Conservation (phyloP, 2,888 invertebrate species). For the Andrena dorsata region DNA sequence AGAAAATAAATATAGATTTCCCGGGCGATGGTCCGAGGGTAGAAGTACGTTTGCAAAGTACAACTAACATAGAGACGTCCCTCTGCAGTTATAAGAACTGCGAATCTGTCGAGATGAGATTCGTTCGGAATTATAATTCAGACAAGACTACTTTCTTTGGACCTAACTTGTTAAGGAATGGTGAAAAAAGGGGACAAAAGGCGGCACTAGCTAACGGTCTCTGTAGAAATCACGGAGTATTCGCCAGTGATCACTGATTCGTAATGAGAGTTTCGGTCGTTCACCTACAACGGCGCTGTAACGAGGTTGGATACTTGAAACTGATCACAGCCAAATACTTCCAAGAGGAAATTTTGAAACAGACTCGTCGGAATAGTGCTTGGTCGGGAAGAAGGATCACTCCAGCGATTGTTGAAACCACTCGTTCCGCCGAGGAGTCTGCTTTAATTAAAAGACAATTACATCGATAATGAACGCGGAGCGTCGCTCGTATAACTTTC, state of each 20-base stretch:
- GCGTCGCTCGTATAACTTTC: slow-evolving; percentile 12
- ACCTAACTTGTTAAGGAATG: slow-evolving; percentile 16
- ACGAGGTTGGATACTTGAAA: slow-evolving; percentile 16
- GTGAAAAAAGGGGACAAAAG: neutral
- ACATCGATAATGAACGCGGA: slow-evolving; percentile 29
- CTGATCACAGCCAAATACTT: slow-evolving; percentile 21
- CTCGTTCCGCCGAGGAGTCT: slow-evolving; percentile 10
- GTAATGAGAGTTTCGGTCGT: slow-evolving; percentile 43
- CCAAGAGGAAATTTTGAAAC: slow-evolving; percentile 30
- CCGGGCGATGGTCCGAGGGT: neutral
- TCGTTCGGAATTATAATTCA: slow-evolving; percentile 34
- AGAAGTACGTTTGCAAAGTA: slow-evolving; percentile 19
- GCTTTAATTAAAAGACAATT: slow-evolving; percentile 41
- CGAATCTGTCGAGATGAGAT: slow-evolving; percentile 9
- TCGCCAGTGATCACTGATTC: slow-evolving; percentile 16
- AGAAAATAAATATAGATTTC: neutral
- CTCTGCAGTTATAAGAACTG: neutral
- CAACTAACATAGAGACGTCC: neutral
- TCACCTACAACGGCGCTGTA: slow-evolving; percentile 19
- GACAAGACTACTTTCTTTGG: slow-evolving; percentile 13
- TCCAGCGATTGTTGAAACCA: slow-evolving; percentile 20
- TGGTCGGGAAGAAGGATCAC: neutral
- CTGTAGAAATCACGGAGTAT: neutral
- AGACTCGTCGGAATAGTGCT: slow-evolving; percentile 10
- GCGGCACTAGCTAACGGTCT: neutral